Conservation (phyloP, 2,113 vertebrate genomes). For the Amphiprion percula region DNA sequence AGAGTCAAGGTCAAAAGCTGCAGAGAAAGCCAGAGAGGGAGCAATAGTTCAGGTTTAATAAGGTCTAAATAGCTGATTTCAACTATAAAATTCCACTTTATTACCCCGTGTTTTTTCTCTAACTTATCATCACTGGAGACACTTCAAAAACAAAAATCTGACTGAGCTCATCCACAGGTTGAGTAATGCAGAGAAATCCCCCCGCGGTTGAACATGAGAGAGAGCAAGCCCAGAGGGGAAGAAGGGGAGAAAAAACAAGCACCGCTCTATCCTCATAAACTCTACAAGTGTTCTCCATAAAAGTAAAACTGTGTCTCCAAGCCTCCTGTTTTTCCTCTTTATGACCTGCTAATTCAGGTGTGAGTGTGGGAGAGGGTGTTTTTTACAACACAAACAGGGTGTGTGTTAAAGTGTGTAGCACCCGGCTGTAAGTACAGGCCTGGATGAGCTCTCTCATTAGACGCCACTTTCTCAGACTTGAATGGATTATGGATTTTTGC, state of each 20-base stretch:
- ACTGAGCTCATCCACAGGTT: slow-evolving; percentile 53
- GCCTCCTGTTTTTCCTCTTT: slow-evolving; percentile 68
- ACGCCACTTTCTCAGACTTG: slow-evolving; percentile 33
- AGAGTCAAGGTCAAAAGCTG: background rate
- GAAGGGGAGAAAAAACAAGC: slow-evolving; percentile 42
- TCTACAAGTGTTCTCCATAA: slow-evolving; percentile 71
- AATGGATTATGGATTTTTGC: background rate
- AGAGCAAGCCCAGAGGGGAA: slow-evolving; percentile 42
- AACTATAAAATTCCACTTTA: slow-evolving; percentile 2
- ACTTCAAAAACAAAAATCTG: background rate
- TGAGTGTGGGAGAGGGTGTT: slow-evolving; percentile 40
- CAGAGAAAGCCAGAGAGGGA: background rate
- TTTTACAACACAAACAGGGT: slow-evolving; percentile 34
- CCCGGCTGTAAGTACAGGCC: slow-evolving; percentile 35
- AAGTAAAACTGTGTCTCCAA: slow-evolving; percentile 56
- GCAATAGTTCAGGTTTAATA: no score
- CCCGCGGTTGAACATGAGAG: slow-evolving; percentile 57
- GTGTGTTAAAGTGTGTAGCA: slow-evolving; percentile 20
- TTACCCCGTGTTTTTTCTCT: slow-evolving; percentile 19
- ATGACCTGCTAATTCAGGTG: slow-evolving; percentile 69
- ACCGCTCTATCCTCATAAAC: slow-evolving; percentile 65
- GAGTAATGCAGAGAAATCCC: slow-evolving; percentile 65
- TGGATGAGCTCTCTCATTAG: slow-evolving; percentile 49
- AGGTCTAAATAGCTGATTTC: background rate
- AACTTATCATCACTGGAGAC: background rate